Evolutionary conservation across 2,113 vertebrate genomes (phyloP).

Genomic region (Struthidea cinerea): DNA sequence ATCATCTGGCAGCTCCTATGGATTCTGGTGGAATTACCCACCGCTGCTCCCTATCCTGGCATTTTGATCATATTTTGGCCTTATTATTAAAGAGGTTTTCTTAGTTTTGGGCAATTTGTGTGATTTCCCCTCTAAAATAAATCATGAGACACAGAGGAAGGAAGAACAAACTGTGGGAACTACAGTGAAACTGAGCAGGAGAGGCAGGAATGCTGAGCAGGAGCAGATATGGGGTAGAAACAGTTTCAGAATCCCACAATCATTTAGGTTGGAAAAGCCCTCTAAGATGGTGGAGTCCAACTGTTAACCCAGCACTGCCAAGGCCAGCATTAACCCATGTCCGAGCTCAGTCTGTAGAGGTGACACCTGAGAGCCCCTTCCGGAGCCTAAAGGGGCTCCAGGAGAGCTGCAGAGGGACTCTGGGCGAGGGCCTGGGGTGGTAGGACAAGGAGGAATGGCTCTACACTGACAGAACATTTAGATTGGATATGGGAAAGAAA

Average conservation of each 20-base stretch:
- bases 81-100: background rate
- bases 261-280: background rate
- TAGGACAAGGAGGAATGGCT: background rate
- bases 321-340: background rate
- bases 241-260: background rate
- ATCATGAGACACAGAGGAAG: background rate
- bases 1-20: background rate
- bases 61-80: background rate
- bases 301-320: background rate
- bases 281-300: background rate
- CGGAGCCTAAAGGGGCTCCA: background rate
- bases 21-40: background rate
- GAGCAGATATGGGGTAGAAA: background rate
- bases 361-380: background rate
- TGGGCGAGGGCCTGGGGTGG: background rate
- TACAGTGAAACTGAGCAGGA: background rate
- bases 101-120: background rate
- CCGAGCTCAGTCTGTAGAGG: background rate
- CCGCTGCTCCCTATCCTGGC: rapidly evolving
- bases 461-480: background rate
- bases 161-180: background rate
- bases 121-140: background rate
- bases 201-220: background rate
- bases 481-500: background rate
- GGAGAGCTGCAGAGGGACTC: background rate